Percentiles rank a stretch among this genome's conserved stretches.
Conservation (phyloP, 2,888 invertebrate species). For the Acleris laterana region DNA sequence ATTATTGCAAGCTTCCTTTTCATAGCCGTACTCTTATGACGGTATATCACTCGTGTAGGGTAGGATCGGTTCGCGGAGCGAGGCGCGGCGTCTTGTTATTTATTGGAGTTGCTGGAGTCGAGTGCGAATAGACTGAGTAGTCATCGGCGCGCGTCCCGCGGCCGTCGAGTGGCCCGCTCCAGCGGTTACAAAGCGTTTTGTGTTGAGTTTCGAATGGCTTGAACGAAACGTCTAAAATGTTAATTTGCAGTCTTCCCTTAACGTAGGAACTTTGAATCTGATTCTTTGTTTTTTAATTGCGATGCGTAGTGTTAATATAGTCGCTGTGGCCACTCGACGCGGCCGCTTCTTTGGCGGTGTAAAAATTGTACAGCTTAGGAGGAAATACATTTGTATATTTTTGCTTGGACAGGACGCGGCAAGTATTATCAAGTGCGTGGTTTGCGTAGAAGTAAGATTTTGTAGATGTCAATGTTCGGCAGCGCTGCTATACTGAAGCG, state of each 20-base stretch:
- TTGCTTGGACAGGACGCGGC: slow-evolving; percentile 71
- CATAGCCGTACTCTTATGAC: slow-evolving; percentile 28
- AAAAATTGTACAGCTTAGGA: slow-evolving; percentile 80
- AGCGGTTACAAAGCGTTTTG: background rate
- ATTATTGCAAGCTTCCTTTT: slow-evolving; percentile 33
- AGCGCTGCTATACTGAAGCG: slow-evolving; percentile 4
- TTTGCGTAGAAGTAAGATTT: slow-evolving; percentile 65
- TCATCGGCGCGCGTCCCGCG: slow-evolving; percentile 42
- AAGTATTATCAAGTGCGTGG: slow-evolving; percentile 61
- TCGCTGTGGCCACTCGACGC: slow-evolving; percentile 46
- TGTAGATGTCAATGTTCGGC: slow-evolving; percentile 50
- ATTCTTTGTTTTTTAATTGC: background rate
- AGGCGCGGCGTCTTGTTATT: slow-evolving; percentile 37
- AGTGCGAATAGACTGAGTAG: slow-evolving; percentile 65
- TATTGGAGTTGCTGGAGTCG: slow-evolving; percentile 53
- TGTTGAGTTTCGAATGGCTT: slow-evolving; percentile 4
- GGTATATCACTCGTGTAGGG: slow-evolving; percentile 27
- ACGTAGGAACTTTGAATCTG: slow-evolving; percentile 16
- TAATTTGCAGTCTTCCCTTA: slow-evolving; percentile 30
- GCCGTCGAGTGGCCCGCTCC: slow-evolving; percentile 38
- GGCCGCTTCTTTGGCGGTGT: slow-evolving; percentile 64
- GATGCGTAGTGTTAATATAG: slow-evolving; percentile 3
- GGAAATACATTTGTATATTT: slow-evolving; percentile 77
- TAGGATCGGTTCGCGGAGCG: slow-evolving; percentile 17
- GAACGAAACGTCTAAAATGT: slow-evolving; percentile 13